A percentile compares a stretch with the other conserved stretches of the same genome.
phyloP scores from a whole-genome alignment of 2,113 vertebrate species.

The Pollimyrus isidori region DNA sequence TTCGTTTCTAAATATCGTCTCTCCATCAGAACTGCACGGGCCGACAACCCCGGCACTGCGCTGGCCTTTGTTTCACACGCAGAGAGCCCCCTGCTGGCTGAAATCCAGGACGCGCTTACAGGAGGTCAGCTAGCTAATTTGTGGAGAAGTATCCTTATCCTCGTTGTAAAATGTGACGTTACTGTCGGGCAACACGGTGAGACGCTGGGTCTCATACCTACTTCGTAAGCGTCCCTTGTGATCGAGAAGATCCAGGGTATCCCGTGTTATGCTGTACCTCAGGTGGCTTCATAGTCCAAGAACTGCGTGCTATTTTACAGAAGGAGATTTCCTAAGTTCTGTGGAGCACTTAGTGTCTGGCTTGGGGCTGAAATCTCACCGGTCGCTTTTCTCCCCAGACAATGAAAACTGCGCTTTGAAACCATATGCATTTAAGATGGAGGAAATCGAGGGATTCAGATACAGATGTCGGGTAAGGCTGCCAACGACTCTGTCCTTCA shows the following conservation, averaged over 20 bases:
- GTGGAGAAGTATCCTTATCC: not conserved
- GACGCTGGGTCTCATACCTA: not conserved
- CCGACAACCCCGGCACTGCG: conserved; percentile 72
- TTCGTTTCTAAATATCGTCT: not conserved
- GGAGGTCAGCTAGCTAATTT: conserved; percentile 55
- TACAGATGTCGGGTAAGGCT: conserved; percentile 79
- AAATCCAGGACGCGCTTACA: conserved; percentile 66
- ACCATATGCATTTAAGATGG: conserved; percentile 77
- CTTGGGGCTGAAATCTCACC: not conserved
- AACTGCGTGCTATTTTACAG: not conserved
- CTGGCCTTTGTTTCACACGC: conserved; percentile 71
- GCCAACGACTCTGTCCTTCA: not conserved
- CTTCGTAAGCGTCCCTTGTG: not conserved
- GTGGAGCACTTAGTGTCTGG: not conserved
- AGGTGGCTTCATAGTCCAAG: not conserved
- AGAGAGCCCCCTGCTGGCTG: conserved; percentile 54
- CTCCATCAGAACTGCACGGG: conserved; percentile 72
- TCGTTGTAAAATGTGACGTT: not conserved
- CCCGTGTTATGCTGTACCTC: not conserved
- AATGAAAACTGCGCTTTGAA: conserved; percentile 49
- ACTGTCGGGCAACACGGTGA: not conserved
- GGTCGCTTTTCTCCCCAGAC: conserved; percentile 47
- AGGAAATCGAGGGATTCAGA: conserved; percentile 80
- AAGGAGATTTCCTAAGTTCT: not conserved
- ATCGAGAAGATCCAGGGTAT: not conserved